Percentiles rank a stretch among this genome's conserved stretches.
Evolutionary conservation across 2,113 vertebrate genomes (phyloP).

Genomic region (Bubalus kerabau): DNA sequence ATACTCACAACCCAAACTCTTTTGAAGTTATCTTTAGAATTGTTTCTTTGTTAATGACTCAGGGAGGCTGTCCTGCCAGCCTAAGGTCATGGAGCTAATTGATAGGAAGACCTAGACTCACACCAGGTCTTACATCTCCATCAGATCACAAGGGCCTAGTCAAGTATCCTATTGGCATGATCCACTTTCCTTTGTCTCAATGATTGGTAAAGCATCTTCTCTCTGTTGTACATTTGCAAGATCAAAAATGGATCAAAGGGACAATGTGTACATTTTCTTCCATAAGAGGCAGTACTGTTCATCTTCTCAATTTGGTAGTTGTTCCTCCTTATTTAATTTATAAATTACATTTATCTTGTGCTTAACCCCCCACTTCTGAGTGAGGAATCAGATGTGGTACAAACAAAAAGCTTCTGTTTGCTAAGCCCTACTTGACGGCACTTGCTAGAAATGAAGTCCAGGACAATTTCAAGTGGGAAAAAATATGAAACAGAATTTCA

Average conservation of each 20-base stretch:
- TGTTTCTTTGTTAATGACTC: neutral
- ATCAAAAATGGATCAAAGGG: neutral
- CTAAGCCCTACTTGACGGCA: neutral
- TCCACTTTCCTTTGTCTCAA: neutral
- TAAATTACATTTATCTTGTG: neutral
- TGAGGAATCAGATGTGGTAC: neutral
- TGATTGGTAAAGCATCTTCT: neutral
- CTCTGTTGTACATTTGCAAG: neutral
- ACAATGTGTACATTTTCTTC: neutral
- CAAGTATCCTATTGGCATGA: neutral
- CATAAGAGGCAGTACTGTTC: neutral
- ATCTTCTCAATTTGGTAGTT: neutral
- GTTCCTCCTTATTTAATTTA: neutral
- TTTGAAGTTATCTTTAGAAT: neutral
- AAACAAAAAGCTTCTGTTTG: neutral
- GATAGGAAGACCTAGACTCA: neutral
- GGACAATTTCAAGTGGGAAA: neutral
- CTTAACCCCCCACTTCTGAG: neutral
- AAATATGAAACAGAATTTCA: constrained; percentile 37
- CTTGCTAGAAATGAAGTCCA: neutral
- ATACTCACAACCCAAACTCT: neutral
- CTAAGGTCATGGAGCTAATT: accelerated
- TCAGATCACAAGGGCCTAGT: accelerated
- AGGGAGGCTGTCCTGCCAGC: neutral
- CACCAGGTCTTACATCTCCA: neutral